Conservation (phyloP, 2,888 invertebrate genomes). For the Venustoraphidia nigricollis region DNA sequence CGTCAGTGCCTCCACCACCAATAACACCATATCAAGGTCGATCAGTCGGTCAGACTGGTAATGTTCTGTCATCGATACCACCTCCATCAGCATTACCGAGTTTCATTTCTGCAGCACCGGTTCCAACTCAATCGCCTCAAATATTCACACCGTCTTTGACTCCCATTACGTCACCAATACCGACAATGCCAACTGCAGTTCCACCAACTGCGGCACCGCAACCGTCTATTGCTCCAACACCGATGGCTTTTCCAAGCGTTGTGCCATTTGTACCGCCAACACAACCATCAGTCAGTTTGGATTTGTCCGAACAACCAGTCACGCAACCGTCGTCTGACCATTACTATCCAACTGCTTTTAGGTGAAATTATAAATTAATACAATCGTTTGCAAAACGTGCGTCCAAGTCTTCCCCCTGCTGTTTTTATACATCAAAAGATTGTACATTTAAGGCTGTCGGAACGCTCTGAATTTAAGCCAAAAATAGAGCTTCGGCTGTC, state of each 20-base stretch:
- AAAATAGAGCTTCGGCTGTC: too few relatives aligned
- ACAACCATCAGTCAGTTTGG: conserved; percentile 3
- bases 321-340: background rate
- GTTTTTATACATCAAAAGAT: too few relatives aligned
- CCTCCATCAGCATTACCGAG: conserved; percentile 53
- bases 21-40: conserved; percentile 28
- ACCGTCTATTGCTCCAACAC: conserved; percentile 9
- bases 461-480: too few relatives aligned
- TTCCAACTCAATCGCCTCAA: conserved; percentile 12
- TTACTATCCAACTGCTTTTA: conserved; percentile 5
- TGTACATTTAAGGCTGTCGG: too few relatives aligned
- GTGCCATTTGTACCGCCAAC: conserved; percentile 5
- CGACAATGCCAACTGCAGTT: conserved; percentile 7
- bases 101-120: conserved; percentile 36
- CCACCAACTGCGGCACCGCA: conserved; percentile 12
- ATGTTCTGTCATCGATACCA: conserved; percentile 49
- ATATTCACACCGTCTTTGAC: conserved; percentile 10
- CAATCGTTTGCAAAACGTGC: too few relatives aligned
- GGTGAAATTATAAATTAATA: background rate
- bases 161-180: conserved; percentile 6
- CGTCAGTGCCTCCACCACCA: conserved; percentile 23
- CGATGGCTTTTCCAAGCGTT: conserved; percentile 3
- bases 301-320: conserved; percentile 6
- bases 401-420: too few relatives aligned
- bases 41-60: conserved; percentile 31